These are phyloP conservation scores for Gallirallus australis DNA, from an alignment of 2,797 vertebrate genomes.

Conservation along the genomic window DNA sequence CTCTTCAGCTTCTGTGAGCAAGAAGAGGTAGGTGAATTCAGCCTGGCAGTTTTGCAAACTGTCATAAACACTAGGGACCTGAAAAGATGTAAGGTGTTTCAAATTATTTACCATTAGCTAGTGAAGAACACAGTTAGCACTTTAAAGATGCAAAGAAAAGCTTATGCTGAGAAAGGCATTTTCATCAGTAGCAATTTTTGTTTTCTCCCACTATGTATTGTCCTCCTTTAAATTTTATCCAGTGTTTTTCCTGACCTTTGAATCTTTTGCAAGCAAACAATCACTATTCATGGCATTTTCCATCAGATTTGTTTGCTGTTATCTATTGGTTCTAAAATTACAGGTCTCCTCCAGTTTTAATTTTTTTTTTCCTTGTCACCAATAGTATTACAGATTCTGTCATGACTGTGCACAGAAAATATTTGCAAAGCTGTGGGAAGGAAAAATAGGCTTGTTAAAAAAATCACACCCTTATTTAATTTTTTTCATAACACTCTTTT, in stretches of 20 bases:
- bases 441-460: background rate
- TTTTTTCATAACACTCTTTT: slow-evolving; percentile 39
- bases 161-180: background rate
- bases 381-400: background rate
- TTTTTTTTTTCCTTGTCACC: background rate
- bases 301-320: slow-evolving; percentile 23
- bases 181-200: background rate
- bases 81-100: background rate
- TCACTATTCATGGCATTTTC: slow-evolving; percentile 3
- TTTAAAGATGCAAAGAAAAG: background rate
- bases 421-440: background rate
- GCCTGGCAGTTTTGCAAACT: background rate
- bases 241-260: slow-evolving; percentile 34
- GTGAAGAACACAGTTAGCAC: background rate
- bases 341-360: slow-evolving; percentile 33
- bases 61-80: background rate
- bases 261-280: slow-evolving; percentile 18
- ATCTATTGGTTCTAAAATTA: slow-evolving; percentile 49
- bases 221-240: background rate
- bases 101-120: background rate
- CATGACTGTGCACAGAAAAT: background rate
- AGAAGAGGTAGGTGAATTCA: background rate
- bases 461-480: slow-evolving; percentile 46
- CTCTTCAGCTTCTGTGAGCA: background rate
- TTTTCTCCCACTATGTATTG: background rate